These are phyloP conservation scores for Lucifuga dentata DNA, from an alignment of 2,113 vertebrate species.

Conservation along the genomic window DNA sequence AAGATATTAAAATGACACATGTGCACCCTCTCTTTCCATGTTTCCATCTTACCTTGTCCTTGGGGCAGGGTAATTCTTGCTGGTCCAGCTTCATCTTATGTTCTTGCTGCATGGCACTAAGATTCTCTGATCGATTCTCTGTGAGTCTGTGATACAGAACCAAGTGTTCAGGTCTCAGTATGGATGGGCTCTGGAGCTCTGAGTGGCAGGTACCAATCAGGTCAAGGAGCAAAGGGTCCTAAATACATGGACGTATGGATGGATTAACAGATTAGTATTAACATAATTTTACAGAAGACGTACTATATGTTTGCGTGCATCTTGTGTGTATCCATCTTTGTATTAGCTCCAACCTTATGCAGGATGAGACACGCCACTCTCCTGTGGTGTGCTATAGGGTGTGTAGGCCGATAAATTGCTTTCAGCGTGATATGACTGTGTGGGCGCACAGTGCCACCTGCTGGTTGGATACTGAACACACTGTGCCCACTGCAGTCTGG, in stretches of 20 bases:
- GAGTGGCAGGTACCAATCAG: conserved; percentile 94
- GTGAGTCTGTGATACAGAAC: conserved; percentile 80
- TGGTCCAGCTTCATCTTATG: conserved; percentile 76
- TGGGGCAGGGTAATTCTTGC: conserved; percentile 74
- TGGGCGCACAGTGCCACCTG: conserved; percentile 83
- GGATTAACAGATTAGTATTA: background rate
- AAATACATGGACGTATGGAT: background rate
- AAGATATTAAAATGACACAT: background rate
- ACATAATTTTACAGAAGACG: too few species aligned
- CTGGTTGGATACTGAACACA: conserved; percentile 87
- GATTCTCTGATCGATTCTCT: conserved; percentile 81
- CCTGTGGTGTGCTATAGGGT: conserved; percentile 86
- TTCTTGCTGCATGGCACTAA: conserved; percentile 78
- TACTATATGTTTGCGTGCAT: background rate
- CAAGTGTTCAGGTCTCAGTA: conserved; percentile 87
- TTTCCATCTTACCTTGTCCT: conserved; percentile 32
- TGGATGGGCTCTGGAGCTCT: conserved; percentile 80
- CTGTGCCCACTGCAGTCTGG: conserved; percentile 86
- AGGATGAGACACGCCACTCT: conserved; percentile 89
- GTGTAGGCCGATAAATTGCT: conserved; percentile 84
- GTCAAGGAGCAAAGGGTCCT: conserved; percentile 91
- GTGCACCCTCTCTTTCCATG: background rate
- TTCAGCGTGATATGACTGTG: conserved; percentile 74
- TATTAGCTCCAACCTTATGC: conserved; percentile 84
- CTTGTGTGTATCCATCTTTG: background rate